phyloP scores from a whole-genome alignment of 1,140 invertebrate genomes.

The Theocolax elegans region DNA sequence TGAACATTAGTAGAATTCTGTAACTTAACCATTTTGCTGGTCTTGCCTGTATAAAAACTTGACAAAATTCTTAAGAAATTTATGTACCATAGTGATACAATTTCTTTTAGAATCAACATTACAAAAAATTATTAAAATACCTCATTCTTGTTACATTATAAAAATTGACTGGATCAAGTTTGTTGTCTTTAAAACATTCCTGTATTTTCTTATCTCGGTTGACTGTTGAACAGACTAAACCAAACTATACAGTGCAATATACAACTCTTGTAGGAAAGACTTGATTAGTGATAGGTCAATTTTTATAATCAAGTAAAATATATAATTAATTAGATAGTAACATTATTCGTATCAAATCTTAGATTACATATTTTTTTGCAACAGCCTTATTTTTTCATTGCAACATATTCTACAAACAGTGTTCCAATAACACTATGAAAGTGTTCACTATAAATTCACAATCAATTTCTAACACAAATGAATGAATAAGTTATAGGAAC shows the following conservation, averaged over 20 bases:
- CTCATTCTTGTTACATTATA: no score
- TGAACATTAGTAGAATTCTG: slow-evolving; percentile 17
- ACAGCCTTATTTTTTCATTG: neutral
- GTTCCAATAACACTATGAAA: neutral
- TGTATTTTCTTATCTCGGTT: no score
- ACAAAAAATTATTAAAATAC: slow-evolving; percentile 4
- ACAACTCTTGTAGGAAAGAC: no score
- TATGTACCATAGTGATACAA: neutral
- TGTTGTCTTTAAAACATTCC: no score
- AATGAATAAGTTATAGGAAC: slow-evolving; percentile 16
- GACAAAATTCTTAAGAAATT: slow-evolving; percentile 6
- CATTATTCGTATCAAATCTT: no score
- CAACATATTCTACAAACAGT: neutral
- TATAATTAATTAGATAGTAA: no score
- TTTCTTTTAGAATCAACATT: neutral
- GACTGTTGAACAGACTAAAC: no score
- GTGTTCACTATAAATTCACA: neutral
- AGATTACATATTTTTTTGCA: slow-evolving; percentile 21
- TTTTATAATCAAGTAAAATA: neutral
- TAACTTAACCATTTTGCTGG: slow-evolving; percentile 19
- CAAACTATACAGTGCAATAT: no score
- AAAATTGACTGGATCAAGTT: no score
- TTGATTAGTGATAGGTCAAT: neutral
- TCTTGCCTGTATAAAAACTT: slow-evolving; percentile 29
- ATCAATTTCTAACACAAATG: neutral